Conservation (phyloP, 2,113 vertebrate species). For the Oxygymnocypris stewartii region DNA sequence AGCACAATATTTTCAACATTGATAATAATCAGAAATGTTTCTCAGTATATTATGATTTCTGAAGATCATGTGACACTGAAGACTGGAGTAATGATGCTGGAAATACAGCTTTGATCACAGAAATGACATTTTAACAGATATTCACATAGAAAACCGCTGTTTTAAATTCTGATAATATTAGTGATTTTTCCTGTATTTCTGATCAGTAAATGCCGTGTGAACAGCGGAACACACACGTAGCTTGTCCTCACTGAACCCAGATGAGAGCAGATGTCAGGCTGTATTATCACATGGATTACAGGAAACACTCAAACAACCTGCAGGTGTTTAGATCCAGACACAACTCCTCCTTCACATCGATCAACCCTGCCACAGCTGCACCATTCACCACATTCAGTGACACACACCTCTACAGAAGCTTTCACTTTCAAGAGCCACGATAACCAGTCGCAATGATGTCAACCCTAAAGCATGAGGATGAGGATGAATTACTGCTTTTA, state of each 20-base stretch:
- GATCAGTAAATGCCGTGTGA: not conserved
- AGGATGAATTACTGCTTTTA: not conserved
- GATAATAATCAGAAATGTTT: too few species aligned
- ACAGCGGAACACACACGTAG: constrained; percentile 10
- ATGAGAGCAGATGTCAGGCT: constrained; percentile 68
- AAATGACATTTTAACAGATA: too few species aligned
- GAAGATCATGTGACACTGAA: too few species aligned
- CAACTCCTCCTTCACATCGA: constrained; percentile 64
- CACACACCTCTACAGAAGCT: not conserved
- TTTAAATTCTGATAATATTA: too few species aligned
- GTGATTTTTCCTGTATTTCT: too few species aligned
- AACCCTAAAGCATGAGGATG: not conserved
- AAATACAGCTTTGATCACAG: too few species aligned
- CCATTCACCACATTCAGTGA: too few species aligned
- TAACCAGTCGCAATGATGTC: not conserved
- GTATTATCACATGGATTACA: constrained; percentile 72
- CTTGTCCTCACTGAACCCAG: constrained; percentile 53
- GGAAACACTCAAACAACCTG: constrained; percentile 70
- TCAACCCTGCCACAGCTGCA: constrained; percentile 36
- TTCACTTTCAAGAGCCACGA: not conserved
- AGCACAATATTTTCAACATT: not conserved
- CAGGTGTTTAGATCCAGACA: constrained; percentile 71
- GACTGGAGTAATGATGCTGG: too few species aligned
- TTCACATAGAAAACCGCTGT: too few species aligned
- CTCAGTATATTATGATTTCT: too few species aligned